Base-by-base conservation (phyloP, 2,888 invertebrate genomes). In the Adineta ricciae region DNA sequence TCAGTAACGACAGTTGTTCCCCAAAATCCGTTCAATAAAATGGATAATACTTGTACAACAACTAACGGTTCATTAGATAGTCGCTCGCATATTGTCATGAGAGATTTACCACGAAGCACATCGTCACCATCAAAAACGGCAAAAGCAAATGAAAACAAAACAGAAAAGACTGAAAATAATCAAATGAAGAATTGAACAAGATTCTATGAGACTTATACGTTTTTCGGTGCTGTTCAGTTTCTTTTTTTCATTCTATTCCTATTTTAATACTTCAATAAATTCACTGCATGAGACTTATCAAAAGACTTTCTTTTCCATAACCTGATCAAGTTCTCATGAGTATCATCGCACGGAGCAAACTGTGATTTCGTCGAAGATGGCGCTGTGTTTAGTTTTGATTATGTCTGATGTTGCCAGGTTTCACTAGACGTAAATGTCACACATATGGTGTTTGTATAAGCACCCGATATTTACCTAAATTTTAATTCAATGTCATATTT, bases 21-120 rank as follows among this genome's bases (percentile, higher is more conserved):
- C 41, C 83, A 85, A 38, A 85, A 85, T 56, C 83, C 85, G 24
- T 85, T 72, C 27, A 83, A 84, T 82, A n/a, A 78, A 46, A 73
- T 85, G 32, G 38, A 83, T 41, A n/a, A 41, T n/a, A 78, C 9
- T n/a, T 36, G 11, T 41, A n/a, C 38, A 41, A 78, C 38, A 41
- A 14, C n/a, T 2, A 78, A 78, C 41, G 41, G 24, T 21, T 78
- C 78, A n/a, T n/a, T 78, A n/a, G 78, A 78, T 78, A 78, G 19
- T 32, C 64, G 64, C 19, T 32, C 64, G 27, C 64, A 16, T 32
- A 32, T 64, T 32, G 16, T 64, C 32, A 64, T 64, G 32, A 27
- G 19, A 36, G 32, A 32, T 32, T 64, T 64, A 36, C 64, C 64
- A 2, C 14, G 32, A 32, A 64, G 32, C 27, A 2, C n/a, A 27